phyloP scores from a whole-genome alignment of 2,113 vertebrate species.

The Aegithalos caudatus region DNA sequence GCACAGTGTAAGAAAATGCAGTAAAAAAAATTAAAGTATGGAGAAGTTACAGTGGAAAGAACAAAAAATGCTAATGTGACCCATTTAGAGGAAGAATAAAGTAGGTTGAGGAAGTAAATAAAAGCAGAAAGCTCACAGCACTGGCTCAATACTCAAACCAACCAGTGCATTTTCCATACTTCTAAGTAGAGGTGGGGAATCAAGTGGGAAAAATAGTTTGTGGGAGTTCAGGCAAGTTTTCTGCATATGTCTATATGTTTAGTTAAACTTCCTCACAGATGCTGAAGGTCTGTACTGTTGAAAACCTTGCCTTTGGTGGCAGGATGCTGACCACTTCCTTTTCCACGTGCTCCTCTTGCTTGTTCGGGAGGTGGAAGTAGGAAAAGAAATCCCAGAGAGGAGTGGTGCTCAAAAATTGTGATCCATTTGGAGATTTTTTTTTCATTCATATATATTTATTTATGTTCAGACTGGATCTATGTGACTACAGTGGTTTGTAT shows the following conservation, averaged over 20 bases:
- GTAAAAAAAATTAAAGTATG: neutral
- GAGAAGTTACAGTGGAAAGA: neutral
- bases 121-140: neutral
- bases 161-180: neutral
- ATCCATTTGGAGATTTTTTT: neutral
- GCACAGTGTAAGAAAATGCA: neutral
- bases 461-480: slow-evolving; percentile 62
- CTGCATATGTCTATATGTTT: accelerated
- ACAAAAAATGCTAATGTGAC: neutral
- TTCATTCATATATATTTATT: slow-evolving; percentile 65
- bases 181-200: neutral
- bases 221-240: neutral
- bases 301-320: neutral
- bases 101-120: neutral
- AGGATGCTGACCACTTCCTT: neutral
- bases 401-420: neutral
- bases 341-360: neutral
- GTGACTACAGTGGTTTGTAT: slow-evolving; percentile 48
- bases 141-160: neutral
- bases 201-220: neutral
- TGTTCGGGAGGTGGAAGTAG: neutral
- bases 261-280: neutral
- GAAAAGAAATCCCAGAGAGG: neutral
- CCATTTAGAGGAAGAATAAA: neutral
- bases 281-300: neutral